phyloP scores from a whole-genome alignment of 2,113 vertebrate genomes.

The Cottus gobio region DNA sequence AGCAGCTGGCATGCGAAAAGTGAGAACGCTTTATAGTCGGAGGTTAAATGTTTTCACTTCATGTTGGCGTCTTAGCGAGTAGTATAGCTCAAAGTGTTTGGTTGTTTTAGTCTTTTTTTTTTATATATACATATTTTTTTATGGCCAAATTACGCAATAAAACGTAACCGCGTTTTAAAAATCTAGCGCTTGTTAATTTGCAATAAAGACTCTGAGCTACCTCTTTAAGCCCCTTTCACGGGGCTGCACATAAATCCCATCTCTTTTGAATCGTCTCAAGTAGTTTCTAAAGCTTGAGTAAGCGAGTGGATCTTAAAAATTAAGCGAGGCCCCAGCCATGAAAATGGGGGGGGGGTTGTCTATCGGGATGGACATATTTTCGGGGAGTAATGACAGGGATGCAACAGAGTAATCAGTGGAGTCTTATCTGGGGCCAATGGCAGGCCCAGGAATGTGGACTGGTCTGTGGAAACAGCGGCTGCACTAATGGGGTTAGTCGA shows the following conservation, averaged over 20 bases:
- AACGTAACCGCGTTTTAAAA: slow-evolving; percentile 27
- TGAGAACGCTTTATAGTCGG: slow-evolving; percentile 17
- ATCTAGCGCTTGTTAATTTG: slow-evolving; percentile 40
- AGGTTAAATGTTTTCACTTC: slow-evolving; percentile 16
- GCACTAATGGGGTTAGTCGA: slow-evolving; percentile 77
- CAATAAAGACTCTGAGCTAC: slow-evolving; percentile 32
- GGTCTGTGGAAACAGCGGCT: slow-evolving; percentile 77
- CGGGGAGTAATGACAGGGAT: slow-evolving; percentile 76
- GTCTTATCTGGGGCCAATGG: slow-evolving; percentile 84
- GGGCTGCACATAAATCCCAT: slow-evolving; percentile 31
- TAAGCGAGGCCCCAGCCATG: too few species aligned
- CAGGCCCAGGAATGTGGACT: slow-evolving; percentile 73
- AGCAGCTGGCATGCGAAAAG: slow-evolving; percentile 59
- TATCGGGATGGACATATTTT: slow-evolving; percentile 72
- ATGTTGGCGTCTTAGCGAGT: not conserved
- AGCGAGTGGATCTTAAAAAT: slow-evolving; percentile 25
- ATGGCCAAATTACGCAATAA: slow-evolving; percentile 32
- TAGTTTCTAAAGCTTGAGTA: not conserved
- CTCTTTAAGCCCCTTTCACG: slow-evolving; percentile 10
- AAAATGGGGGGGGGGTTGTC: slow-evolving; percentile 25
- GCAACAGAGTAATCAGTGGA: slow-evolving; percentile 72
- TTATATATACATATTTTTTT: too few species aligned
- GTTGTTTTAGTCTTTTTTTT: slow-evolving; percentile 21
- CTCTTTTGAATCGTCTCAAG: slow-evolving; percentile 24
- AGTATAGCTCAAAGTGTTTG: slow-evolving; percentile 32